Evolutionary conservation across 1,140 invertebrate genomes (phyloP).

Genomic region (Nylanderia fulva): DNA sequence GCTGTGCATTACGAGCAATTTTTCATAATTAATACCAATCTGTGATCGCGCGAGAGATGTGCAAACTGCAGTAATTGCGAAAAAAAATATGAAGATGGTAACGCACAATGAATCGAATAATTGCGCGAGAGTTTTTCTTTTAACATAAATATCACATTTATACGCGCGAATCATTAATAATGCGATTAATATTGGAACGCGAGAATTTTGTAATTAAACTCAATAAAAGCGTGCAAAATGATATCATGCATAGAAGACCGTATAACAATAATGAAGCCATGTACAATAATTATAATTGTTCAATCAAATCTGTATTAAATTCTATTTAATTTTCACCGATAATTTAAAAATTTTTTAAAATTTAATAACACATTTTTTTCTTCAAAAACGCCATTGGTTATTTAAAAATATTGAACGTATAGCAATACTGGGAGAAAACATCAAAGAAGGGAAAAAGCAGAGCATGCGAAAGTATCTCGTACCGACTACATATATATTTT

Average conservation of each 20-base stretch:
- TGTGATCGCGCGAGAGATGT: constrained; percentile 18
- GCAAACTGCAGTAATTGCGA: constrained; percentile 32
- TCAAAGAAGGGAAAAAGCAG: neutral
- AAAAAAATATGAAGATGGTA: constrained; percentile 20
- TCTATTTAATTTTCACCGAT: neutral
- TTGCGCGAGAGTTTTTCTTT: constrained; percentile 30
- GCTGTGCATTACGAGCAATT: constrained; percentile 31
- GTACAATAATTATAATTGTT: neutral
- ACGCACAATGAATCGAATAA: constrained; percentile 10
- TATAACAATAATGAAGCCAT: constrained; percentile 23
- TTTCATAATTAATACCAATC: constrained; percentile 61
- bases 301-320: neutral
- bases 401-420: neutral
- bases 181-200: constrained; percentile 36
- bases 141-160: constrained; percentile 26
- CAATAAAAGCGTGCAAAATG: neutral
- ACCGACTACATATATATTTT: constrained; percentile 16
- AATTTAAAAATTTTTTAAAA: neutral
- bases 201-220: constrained; percentile 32
- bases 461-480: neutral
- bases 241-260: neutral
- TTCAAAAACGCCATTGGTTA: neutral
- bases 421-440: neutral
- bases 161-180: constrained; percentile 32
- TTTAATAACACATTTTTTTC: too few relatives aligned